Percentiles rank a stretch among this genome's conserved stretches.
These are phyloP conservation scores for Xestoiulus laeticollis DNA, from an alignment of 2,888 invertebrate species.

Conservation along the genomic window DNA sequence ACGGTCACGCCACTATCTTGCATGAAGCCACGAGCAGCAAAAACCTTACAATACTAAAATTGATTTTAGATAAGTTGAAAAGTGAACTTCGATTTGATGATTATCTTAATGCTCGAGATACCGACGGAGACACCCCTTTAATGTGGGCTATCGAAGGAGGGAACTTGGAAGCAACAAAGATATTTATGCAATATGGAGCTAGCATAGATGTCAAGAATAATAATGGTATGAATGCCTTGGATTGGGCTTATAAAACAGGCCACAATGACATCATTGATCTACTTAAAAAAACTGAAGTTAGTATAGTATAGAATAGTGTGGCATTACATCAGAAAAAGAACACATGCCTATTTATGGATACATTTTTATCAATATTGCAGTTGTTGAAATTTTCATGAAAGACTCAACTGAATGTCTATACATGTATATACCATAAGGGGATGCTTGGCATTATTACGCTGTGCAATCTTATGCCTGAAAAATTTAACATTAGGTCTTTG, in stretches of 20 bases:
- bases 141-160: slow-evolving; percentile 47
- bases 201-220: slow-evolving; percentile 18
- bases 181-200: not conserved
- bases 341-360: no score
- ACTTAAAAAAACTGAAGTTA: not conserved
- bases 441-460: no score
- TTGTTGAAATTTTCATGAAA: no score
- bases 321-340: no score
- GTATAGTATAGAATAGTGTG: no score
- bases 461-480: no score
- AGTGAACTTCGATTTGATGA: slow-evolving; percentile 63
- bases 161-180: slow-evolving; percentile 27
- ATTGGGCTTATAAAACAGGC: slow-evolving; percentile 23
- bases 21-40: not conserved
- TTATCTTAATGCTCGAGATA: slow-evolving; percentile 6
- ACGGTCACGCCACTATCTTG: not conserved
- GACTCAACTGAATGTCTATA: no score
- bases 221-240: not conserved
- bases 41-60: not conserved
- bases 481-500: no score
- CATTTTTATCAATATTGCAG: no score
- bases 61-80: not conserved
- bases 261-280: not conserved
- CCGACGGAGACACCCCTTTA: slow-evolving; percentile 46
- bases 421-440: no score